Evolutionary conservation across 2,797 vertebrate genomes (phyloP), one percentile per base, ranked within the genome.

Genomic region (Vipera latastei): DNA sequence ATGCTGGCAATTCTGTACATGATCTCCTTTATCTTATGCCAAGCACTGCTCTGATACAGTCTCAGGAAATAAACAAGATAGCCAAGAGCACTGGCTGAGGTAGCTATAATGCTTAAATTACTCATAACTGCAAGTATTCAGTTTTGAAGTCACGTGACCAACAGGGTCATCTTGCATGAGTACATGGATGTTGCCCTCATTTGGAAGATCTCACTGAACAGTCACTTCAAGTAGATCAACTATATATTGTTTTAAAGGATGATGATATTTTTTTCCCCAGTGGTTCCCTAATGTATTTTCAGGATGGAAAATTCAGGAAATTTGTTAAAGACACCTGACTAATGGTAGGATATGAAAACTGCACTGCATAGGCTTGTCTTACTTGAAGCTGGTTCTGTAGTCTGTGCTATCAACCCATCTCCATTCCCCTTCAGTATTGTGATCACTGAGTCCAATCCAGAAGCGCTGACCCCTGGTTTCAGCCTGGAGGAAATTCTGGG

Each of bases 361-460:
- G 16, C 48, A 69, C 2, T 55, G 60, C 38, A 12, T 65, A 11
- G 60, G 48, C 28, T 55, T 69, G 38, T 73, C 95, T 95, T 95
- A 97, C 96, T 94, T 95, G 94, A 93, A 96, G 0, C 89, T 85
- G 60, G 22, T 91, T 89, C 11, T 90, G 20, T 95, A 96, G 51
- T 94, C 90, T 0, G 94, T 96, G 7, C 94, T 94, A 2, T 97
- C 96, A 0, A 96, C 28, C 96, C 96, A 97, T 63, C 87, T 93
- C 96, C 96, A 97, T 4, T 94, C 83, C n/a, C 96, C 95, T 85
- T 97, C 96, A 0, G 1, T 22, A 0, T 95, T 90, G 26, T 22
- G 0, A 0, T 96, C 96, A 8, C n/a, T 91, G 2, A 96, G 94
- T 26, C 96, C 96, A 12, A 96, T 96, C 96, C 96, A 96, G 85